Evolutionary conservation across 2,797 vertebrate species (phyloP).

Genomic region (Cottoperca gobio): DNA sequence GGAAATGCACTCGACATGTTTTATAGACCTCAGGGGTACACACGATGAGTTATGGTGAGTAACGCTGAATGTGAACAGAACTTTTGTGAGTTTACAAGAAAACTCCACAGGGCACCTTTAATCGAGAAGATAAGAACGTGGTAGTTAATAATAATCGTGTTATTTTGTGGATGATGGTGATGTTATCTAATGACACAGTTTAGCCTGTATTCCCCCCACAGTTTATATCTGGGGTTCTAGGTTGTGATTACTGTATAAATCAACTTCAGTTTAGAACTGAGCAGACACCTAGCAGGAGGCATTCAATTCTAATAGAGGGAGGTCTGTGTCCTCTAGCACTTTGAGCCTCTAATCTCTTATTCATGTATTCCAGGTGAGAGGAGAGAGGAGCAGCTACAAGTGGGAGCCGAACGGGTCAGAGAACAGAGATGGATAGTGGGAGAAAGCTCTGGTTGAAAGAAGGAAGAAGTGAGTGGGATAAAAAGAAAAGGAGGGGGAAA

Average conservation of each 20-base stretch:
- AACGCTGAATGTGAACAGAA: not conserved
- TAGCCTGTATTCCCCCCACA: not conserved
- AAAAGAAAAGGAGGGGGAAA: constrained; percentile 31
- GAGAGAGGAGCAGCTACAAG: constrained; percentile 38
- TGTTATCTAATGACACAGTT: not conserved
- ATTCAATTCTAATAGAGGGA: constrained; percentile 35
- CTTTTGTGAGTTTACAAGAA: not conserved
- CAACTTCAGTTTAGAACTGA: constrained; percentile 36
- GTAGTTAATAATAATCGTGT: not conserved
- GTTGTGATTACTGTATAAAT: constrained; percentile 27
- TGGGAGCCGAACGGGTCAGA: constrained; percentile 39
- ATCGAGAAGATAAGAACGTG: not conserved
- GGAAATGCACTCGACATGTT: not conserved
- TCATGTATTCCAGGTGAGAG: constrained; percentile 63
- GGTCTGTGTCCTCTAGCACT: constrained; percentile 48
- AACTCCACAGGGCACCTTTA: not conserved
- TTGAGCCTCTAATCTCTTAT: constrained; percentile 61
- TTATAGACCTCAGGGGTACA: not conserved
- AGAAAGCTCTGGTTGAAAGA: constrained; percentile 19
- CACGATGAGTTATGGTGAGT: not conserved
- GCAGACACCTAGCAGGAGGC: constrained; percentile 32
- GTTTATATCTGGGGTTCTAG: not conserved
- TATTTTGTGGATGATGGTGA: not conserved
- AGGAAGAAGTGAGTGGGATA: not conserved
- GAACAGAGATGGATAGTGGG: constrained; percentile 25